These are phyloP conservation scores for Coregonus clupeaformis DNA, from an alignment of 2,113 vertebrate species.

Conservation along the genomic window DNA sequence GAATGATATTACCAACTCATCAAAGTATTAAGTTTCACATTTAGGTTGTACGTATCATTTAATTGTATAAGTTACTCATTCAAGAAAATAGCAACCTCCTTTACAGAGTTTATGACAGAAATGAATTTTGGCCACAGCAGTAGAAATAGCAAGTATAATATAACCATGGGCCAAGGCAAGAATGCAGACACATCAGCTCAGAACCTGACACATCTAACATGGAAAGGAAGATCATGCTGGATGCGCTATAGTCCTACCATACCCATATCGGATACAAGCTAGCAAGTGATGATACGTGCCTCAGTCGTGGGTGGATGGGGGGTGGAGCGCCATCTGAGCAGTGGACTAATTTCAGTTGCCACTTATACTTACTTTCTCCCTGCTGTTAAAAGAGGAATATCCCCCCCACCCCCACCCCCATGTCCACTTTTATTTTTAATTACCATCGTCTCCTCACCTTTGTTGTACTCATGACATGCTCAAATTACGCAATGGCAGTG, in stretches of 20 bases:
- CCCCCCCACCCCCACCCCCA: constrained; percentile 67
- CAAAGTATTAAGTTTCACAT: too few relatives aligned
- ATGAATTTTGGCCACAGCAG: too few relatives aligned
- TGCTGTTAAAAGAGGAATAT: constrained; percentile 78
- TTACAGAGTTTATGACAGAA: too few relatives aligned
- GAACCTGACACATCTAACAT: too few relatives aligned
- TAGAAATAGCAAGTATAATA: too few relatives aligned
- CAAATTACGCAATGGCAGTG: constrained; percentile 80
- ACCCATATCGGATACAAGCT: neutral
- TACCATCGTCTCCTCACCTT: constrained; percentile 93
- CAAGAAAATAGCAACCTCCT: too few relatives aligned
- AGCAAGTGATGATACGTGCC: neutral
- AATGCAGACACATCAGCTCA: too few relatives aligned
- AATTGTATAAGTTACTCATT: too few relatives aligned
- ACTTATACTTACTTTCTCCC: constrained; percentile 33
- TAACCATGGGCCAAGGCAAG: too few relatives aligned
- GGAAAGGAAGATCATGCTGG: too few relatives aligned
- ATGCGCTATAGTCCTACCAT: neutral
- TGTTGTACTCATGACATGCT: constrained; percentile 88
- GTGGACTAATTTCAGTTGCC: constrained; percentile 52
- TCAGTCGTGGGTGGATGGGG: neutral
- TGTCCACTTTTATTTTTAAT: constrained; percentile 94
- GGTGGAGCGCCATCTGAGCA: constrained; percentile 10
- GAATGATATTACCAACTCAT: too few relatives aligned
- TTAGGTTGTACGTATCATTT: too few relatives aligned